Base-by-base conservation (phyloP, 2,888 invertebrate species). In the Drosophila histrio region DNA sequence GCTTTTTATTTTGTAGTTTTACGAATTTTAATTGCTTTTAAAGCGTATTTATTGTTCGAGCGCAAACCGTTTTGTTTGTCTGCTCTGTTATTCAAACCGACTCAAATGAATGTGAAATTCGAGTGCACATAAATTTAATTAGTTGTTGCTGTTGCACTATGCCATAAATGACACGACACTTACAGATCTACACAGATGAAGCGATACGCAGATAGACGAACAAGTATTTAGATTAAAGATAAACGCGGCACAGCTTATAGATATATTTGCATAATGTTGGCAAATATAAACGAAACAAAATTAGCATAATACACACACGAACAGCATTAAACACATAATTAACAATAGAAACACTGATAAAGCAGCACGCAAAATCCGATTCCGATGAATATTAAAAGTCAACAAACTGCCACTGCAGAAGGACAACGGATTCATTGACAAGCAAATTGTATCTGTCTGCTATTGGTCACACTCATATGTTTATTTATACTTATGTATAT, bases 41-140 rank as follows among this genome's bases (percentile, higher is more conserved):
- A 74, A 81, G 57, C 65, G 64, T 54, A 85, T 85, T 79, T 54
- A 74, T 79, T 79, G 74, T 82, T 62, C 62, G 59, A 76, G 57
- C 64, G 60, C 63, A 64, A 86, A 63, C 65, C 83, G 80, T 86
- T 81, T 81, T 81, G 79, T 71, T 53, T 39, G 30, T 60, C 63
- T 63, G 43, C 50, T 47, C 44, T 61, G 56, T 39, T 69, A 32
- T 64, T 61, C 26, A 43, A 76, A 62, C 47, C 63, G 60, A 58
- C 64, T 77, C 49, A 13, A 66, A 38, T 50, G 26, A 26, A 58
- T 78, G 13, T 57, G 69, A 78, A 60, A 47, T 74, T 43, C 46
- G 62, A 74, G 46, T 76, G 76, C 61, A 75, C 61, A 73, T 76
- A 76, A 76, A 76, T 76, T 53, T 62, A 58, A 62, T 22, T 62